These are phyloP conservation scores for Schizopygopsis pylzovi DNA, from an alignment of 2,797 vertebrate species.

Conservation along the genomic window DNA sequence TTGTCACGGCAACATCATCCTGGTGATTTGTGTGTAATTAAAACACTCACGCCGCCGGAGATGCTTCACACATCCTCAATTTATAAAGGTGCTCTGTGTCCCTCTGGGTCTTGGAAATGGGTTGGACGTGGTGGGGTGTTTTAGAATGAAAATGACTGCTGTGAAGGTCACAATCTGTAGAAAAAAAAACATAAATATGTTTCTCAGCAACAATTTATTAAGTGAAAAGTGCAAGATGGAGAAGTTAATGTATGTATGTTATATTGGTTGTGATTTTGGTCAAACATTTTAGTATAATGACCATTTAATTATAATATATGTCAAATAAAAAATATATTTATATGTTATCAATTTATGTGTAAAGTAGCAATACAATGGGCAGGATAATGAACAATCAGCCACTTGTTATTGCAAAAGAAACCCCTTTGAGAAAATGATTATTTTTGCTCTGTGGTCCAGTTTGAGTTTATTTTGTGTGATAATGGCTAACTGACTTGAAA, in stretches of 20 bases:
- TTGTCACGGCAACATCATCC: constrained; percentile 57
- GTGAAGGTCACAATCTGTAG: not conserved
- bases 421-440: no score
- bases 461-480: not conserved
- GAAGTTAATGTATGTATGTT: not conserved
- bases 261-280: not conserved
- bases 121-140: not conserved
- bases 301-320: not conserved
- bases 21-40: constrained; percentile 61
- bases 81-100: not conserved
- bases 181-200: not conserved
- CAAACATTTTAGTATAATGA: not conserved
- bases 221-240: not conserved
- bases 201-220: constrained; percentile 9
- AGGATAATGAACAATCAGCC: not conserved
- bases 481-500: not conserved
- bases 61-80: constrained; percentile 8
- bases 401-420: no score
- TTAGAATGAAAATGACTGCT: constrained; percentile 8
- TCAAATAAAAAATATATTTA: not conserved
- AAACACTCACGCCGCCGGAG: constrained; percentile 27
- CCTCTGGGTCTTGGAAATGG: constrained; percentile 9
- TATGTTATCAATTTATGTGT: not conserved
- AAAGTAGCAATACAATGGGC: not conserved
- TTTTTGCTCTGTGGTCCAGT: no score